Percentiles rank a stretch among this genome's conserved stretches.
These are phyloP conservation scores for Tyria jacobaeae DNA, from an alignment of 2,888 invertebrate genomes.

Conservation along the genomic window DNA sequence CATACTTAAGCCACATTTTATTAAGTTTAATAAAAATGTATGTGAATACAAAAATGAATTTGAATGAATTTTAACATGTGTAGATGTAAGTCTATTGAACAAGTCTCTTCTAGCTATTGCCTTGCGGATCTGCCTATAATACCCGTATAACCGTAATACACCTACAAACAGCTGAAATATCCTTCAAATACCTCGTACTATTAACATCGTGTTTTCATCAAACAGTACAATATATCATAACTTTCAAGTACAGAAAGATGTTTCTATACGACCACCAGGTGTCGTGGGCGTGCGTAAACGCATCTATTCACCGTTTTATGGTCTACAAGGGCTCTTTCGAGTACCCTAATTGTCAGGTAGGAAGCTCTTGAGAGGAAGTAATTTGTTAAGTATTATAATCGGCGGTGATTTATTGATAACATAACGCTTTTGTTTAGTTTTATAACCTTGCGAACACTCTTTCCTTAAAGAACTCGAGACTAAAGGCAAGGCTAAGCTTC, in stretches of 20 bases:
- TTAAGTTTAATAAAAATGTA: no score
- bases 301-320: slow-evolving; percentile 55
- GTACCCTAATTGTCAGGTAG: slow-evolving; percentile 58
- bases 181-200: background rate
- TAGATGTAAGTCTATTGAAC: no score
- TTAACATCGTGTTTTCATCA: background rate
- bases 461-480: background rate
- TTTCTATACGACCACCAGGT: slow-evolving; percentile 49
- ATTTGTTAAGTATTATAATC: slow-evolving; percentile 50
- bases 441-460: background rate
- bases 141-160: background rate
- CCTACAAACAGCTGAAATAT: background rate
- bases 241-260: slow-evolving; percentile 48
- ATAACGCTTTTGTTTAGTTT: background rate
- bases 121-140: no score
- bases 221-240: slow-evolving; percentile 16
- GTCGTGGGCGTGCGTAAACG: slow-evolving; percentile 39
- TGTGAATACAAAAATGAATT: no score
- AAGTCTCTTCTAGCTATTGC: no score
- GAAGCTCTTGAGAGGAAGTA: slow-evolving; percentile 55
- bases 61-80: no score
- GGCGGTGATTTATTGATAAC: slow-evolving; percentile 32
- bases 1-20: no score
- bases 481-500: background rate
- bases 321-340: slow-evolving; percentile 49